Evolutionary conservation across 2,888 invertebrate genomes (phyloP), one percentile per base, ranked within the genome.

Genomic region (Dendrolimus pini): DNA sequence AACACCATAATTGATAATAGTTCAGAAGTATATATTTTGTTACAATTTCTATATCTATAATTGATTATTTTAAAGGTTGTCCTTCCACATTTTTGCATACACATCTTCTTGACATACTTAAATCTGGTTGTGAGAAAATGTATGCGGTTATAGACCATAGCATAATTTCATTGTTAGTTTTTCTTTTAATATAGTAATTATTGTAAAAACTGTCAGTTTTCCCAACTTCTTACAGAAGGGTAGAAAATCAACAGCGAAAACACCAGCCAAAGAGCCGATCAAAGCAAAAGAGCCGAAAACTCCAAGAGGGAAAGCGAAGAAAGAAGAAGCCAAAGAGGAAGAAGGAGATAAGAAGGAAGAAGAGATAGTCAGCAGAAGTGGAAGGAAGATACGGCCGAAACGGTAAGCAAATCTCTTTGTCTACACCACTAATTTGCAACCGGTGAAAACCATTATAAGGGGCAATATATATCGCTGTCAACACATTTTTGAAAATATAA

Each of bases 311-410:
- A 80, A 83, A 52, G 71, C 67, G 30, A 89, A 83, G 74, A 85
- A 80, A 57, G 87, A 88, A 0, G 82, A 83, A 0, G 61, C 63
- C 3, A 77, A 77, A 41, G 75, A 79, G 53, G 69, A 68, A 0
- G 83, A 83, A 1, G 83, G 82, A 0, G 77, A 80, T 10, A 81
- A 80, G 66, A 80, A 72, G 47, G 83, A 90, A 7, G 88, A 91
- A 6, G 92, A 94, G 72, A 78, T 93, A 41, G 92, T 93, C 9
- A 94, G 94, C 74, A 92, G 95, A 60, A 94, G 95, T 69, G 95
- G 95, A 0, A 91, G 96, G 57, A 95, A 95, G 81, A 94, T 95
- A 61, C 94, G 95, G 65, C 94, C 94, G 0, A 95, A 93, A 80
- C 82, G 90, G 91, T 92, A 64, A 62, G 65, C 57, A 60, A 13